phyloP scores from a whole-genome alignment of 1,140 invertebrate species.

The Scaptomyza pallida region DNA sequence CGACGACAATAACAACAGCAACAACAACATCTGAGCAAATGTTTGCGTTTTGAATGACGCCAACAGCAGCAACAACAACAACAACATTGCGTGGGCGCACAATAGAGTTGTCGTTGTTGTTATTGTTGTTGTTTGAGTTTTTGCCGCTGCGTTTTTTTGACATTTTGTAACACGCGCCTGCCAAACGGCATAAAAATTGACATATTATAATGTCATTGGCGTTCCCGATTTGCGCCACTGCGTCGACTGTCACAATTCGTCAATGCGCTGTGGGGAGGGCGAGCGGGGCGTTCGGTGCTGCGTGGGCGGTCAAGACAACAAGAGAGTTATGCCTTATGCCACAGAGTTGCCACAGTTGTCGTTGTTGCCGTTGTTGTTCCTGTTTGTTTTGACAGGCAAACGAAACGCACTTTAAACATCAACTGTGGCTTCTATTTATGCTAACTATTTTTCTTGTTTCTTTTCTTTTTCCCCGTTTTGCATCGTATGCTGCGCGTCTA shows the following conservation, averaged over 20 bases:
- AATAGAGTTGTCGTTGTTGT: slow-evolving; percentile 74
- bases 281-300: slow-evolving; percentile 61
- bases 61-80: slow-evolving; percentile 26
- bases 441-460: slow-evolving; percentile 25
- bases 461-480: not conserved
- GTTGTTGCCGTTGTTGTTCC: slow-evolving; percentile 30
- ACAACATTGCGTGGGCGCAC: slow-evolving; percentile 68
- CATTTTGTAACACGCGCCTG: slow-evolving; percentile 80
- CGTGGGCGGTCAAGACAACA: slow-evolving; percentile 66
- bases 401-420: slow-evolving; percentile 43
- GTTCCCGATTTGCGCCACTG: slow-evolving; percentile 81
- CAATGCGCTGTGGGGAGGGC: too few species aligned
- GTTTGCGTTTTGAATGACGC: slow-evolving; percentile 54
- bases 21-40: slow-evolving; percentile 28
- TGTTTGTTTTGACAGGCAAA: slow-evolving; percentile 50
- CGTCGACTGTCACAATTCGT: slow-evolving; percentile 67
- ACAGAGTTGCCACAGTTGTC: slow-evolving; percentile 26
- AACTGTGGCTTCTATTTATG: slow-evolving; percentile 15
- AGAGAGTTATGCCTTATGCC: slow-evolving; percentile 16
- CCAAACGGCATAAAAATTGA: slow-evolving; percentile 82
- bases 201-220: slow-evolving; percentile 82
- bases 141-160: slow-evolving; percentile 78
- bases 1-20: slow-evolving; percentile 18
- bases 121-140: slow-evolving; percentile 27
- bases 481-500: slow-evolving; percentile 13